These are phyloP conservation scores for Bhutanitis thaidina DNA, from an alignment of 2,888 invertebrate species.

Conservation along the genomic window DNA sequence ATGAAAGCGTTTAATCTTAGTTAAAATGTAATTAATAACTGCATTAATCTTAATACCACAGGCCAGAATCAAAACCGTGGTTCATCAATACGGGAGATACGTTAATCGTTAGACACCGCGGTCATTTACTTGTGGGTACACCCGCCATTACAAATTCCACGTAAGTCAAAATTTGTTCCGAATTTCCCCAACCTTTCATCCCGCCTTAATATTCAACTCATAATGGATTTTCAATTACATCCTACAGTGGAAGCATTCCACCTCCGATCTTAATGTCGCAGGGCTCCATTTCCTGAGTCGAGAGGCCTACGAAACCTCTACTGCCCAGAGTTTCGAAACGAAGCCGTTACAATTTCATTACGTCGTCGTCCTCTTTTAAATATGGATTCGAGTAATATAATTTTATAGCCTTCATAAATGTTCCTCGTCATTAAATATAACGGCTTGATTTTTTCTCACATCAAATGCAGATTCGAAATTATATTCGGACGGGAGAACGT, in stretches of 20 bases:
- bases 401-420: slow-evolving; percentile 10
- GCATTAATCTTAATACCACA: too few species aligned
- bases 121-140: too few species aligned
- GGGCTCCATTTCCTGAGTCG: background rate
- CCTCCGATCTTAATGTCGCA: background rate
- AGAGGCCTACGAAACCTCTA: slow-evolving; percentile 1
- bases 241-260: background rate
- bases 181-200: too few species aligned
- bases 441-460: slow-evolving; percentile 3
- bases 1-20: too few species aligned
- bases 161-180: too few species aligned
- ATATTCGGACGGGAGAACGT: too few species aligned
- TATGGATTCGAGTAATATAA: slow-evolving; percentile 6
- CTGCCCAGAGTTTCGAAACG: background rate
- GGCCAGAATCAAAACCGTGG: too few species aligned
- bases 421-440: slow-evolving; percentile 8
- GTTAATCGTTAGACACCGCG: too few species aligned
- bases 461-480: background rate
- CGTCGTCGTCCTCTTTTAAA: background rate
- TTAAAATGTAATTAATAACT: too few species aligned
- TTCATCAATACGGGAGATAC: too few species aligned
- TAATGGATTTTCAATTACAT: background rate
- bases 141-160: too few species aligned
- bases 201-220: too few species aligned
- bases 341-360: slow-evolving; percentile 7